These are phyloP conservation scores for Halictus rubicundus DNA, from an alignment of 1,140 invertebrate genomes.

Conservation along the genomic window DNA sequence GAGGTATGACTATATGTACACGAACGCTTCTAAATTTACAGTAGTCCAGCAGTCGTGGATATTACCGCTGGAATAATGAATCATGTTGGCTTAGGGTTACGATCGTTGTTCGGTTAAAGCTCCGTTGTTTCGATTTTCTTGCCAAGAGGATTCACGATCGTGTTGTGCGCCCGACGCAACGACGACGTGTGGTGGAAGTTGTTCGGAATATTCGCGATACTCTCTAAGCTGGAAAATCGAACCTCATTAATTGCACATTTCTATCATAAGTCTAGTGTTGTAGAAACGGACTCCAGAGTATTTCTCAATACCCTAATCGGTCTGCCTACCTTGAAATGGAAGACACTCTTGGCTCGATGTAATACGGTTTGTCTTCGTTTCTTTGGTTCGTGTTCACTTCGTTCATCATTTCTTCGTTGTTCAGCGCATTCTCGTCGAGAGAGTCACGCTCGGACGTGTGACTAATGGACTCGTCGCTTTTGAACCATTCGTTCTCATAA, in stretches of 20 bases:
- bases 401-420: constrained; percentile 83
- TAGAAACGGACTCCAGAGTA: too few relatives aligned
- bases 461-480: constrained; percentile 89
- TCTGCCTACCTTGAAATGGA: constrained; percentile 75
- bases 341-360: constrained; percentile 81
- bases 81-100: neutral
- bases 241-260: neutral
- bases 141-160: constrained; percentile 82
- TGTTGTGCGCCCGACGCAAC: constrained; percentile 78
- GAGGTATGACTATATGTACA: constrained; percentile 54
- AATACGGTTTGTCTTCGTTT: constrained; percentile 84
- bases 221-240: constrained; percentile 69
- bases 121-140: constrained; percentile 94
- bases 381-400: constrained; percentile 81
- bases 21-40: constrained; percentile 21
- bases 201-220: constrained; percentile 75
- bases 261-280: too few relatives aligned
- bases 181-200: constrained; percentile 78
- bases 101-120: constrained; percentile 77
- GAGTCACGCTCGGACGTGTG: constrained; percentile 91
- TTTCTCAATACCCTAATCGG: neutral
- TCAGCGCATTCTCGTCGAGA: constrained; percentile 91
- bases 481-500: constrained; percentile 97
- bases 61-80: neutral
- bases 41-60: neutral